Evolutionary conservation across 2,113 vertebrate genomes (phyloP).

Genomic region (Stigmatopora argus): DNA sequence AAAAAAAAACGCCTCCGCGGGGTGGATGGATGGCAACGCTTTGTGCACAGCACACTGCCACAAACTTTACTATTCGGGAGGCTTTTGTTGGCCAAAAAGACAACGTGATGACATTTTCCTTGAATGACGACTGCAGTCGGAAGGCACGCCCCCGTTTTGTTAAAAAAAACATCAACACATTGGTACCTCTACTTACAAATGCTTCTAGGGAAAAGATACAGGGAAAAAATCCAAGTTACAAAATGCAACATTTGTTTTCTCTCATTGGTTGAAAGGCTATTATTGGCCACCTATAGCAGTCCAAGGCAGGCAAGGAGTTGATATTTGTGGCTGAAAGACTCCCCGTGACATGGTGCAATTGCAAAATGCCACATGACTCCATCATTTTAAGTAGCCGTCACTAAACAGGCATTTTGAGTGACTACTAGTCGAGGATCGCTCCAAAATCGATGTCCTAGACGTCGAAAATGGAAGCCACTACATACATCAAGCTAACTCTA

Average conservation of each 20-base stretch:
- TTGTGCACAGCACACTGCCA: conserved; percentile 22
- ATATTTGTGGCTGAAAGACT: too few species aligned
- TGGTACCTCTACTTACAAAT: background rate
- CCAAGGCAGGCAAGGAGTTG: too few species aligned
- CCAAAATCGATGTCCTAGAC: background rate
- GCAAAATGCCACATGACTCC: background rate
- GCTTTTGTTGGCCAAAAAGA: conserved; percentile 5
- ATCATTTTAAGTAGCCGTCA: background rate
- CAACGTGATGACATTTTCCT: conserved; percentile 2
- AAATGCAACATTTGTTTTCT: too few species aligned
- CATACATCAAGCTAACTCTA: background rate
- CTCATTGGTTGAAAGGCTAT: too few species aligned
- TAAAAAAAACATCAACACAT: background rate
- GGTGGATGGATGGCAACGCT: conserved; percentile 33
- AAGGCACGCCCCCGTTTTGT: background rate
- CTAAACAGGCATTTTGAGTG: background rate
- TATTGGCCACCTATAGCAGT: too few species aligned
- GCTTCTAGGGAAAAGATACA: too few species aligned
- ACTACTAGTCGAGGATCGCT: too few species aligned
- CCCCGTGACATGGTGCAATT: too few species aligned
- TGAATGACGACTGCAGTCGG: background rate
- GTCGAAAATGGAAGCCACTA: background rate
- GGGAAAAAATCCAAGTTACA: too few species aligned
- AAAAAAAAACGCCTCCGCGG: conserved; percentile 12
- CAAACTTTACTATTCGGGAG: conserved; percentile 9